These are phyloP conservation scores for Venturia canescens DNA, from an alignment of 1,140 invertebrate genomes.

Conservation along the genomic window DNA sequence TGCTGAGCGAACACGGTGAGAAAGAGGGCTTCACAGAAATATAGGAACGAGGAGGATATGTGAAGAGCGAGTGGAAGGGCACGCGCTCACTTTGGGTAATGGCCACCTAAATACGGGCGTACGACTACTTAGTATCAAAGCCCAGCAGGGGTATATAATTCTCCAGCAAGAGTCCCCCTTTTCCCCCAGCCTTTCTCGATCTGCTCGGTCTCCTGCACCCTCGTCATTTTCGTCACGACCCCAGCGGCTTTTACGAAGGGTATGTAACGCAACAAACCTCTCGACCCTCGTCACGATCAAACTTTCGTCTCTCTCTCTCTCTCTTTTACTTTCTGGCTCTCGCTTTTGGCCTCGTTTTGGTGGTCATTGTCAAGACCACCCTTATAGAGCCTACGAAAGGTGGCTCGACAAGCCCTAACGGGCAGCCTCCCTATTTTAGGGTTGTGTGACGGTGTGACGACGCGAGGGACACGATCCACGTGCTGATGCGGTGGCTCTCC, in stretches of 20 bases:
- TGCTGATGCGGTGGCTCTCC: conserved; percentile 35
- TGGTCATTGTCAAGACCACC: conserved; percentile 33
- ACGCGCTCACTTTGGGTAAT: conserved; percentile 39
- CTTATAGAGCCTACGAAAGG: conserved; percentile 30
- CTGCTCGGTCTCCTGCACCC: conserved; percentile 17
- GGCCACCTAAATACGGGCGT: conserved; percentile 38
- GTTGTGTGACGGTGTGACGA: conserved; percentile 13
- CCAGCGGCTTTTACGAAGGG: not conserved
- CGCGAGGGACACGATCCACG: conserved; percentile 23
- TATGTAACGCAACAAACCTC: conserved; percentile 55
- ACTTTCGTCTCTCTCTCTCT: conserved; percentile 31
- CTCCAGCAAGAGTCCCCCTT: not conserved
- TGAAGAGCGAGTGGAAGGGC: conserved; percentile 29
- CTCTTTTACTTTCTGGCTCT: conserved; percentile 33
- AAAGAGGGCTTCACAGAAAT: conserved; percentile 41
- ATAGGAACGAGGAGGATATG: conserved; percentile 13
- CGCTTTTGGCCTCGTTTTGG: conserved; percentile 23
- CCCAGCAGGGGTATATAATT: conserved; percentile 13
- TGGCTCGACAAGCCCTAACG: conserved; percentile 32
- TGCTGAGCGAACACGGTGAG: not conserved
- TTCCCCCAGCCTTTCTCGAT: conserved; percentile 24
- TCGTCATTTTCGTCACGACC: conserved; percentile 9
- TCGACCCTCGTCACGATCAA: conserved; percentile 48
- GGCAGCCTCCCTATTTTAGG: conserved; percentile 33
- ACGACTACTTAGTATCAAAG: conserved; percentile 41